Evolutionary conservation across 2,888 invertebrate genomes (phyloP).

Genomic region (Ormyrus rosae): DNA sequence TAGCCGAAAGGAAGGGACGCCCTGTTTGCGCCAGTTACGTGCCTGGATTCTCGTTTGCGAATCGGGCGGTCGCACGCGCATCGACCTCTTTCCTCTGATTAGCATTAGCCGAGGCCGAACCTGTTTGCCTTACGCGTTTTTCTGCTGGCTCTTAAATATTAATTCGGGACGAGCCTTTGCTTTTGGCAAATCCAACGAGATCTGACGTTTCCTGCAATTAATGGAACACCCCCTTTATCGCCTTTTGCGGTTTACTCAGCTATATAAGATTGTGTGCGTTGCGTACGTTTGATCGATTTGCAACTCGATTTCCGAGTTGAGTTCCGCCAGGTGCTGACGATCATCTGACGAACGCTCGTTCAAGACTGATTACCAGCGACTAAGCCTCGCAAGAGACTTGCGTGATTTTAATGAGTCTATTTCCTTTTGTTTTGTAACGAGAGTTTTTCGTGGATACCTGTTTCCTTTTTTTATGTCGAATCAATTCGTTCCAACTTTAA

Average conservation of each 20-base stretch:
- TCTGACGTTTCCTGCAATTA: slow-evolving; percentile 19
- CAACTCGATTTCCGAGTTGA: no score
- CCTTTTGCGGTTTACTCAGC: slow-evolving; percentile 18
- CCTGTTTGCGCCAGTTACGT: slow-evolving; percentile 45
- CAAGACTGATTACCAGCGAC: no score
- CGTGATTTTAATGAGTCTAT: no score
- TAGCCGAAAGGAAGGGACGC: slow-evolving; percentile 35
- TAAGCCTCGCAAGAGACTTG: no score
- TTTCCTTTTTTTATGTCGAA: no score
- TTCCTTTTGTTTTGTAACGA: no score
- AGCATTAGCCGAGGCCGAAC: slow-evolving; percentile 18
- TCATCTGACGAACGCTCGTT: no score
- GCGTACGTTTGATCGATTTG: not conserved
- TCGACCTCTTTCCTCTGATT: slow-evolving; percentile 52
- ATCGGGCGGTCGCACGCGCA: slow-evolving; percentile 17
- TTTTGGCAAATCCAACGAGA: not conserved
- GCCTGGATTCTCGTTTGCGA: slow-evolving; percentile 41
- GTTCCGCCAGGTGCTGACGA: no score
- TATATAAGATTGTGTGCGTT: not conserved
- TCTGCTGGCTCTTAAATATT: slow-evolving; percentile 37
- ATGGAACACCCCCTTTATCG: slow-evolving; percentile 10
- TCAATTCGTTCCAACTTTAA: no score
- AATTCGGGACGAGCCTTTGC: slow-evolving; percentile 2
- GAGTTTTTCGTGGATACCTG: no score
- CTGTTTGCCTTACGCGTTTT: slow-evolving; percentile 8